These are phyloP conservation scores for Caretta caretta DNA, from an alignment of 2,113 vertebrate genomes.

Conservation along the genomic window DNA sequence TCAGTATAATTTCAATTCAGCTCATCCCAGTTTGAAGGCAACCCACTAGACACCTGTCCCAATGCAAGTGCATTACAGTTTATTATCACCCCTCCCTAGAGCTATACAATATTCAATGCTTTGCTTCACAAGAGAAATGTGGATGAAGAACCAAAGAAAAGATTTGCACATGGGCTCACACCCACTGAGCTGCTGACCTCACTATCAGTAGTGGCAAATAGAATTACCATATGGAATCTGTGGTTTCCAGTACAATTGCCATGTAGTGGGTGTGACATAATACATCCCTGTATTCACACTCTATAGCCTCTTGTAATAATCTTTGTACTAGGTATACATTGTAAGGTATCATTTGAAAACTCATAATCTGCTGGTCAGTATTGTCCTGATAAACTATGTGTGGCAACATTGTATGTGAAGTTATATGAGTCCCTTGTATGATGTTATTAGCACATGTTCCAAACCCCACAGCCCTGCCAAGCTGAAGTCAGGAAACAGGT, in stretches of 20 bases:
- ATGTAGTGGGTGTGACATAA: neutral
- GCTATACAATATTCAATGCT: neutral
- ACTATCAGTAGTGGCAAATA: neutral
- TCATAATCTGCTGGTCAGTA: neutral
- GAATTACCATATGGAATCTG: neutral
- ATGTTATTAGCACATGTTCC: neutral
- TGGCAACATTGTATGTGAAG: neutral
- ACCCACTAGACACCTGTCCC: neutral
- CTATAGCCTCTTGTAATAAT: neutral
- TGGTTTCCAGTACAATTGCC: conserved; percentile 43
- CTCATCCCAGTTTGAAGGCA: neutral
- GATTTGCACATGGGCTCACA: conserved; percentile 10
- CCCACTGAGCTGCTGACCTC: conserved; percentile 28
- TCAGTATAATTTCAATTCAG: neutral
- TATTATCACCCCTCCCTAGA: neutral
- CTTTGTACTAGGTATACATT: neutral
- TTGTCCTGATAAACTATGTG: neutral
- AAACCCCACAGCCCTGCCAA: neutral
- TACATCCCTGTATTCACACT: neutral
- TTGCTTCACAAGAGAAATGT: neutral
- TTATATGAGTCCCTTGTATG: neutral
- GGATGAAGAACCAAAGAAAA: neutral
- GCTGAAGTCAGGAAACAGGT: neutral
- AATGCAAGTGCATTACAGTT: neutral
- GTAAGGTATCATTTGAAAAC: neutral